Evolutionary conservation across 2,797 vertebrate species (phyloP).

Genomic region (Parauchenoglanis punctatus): DNA sequence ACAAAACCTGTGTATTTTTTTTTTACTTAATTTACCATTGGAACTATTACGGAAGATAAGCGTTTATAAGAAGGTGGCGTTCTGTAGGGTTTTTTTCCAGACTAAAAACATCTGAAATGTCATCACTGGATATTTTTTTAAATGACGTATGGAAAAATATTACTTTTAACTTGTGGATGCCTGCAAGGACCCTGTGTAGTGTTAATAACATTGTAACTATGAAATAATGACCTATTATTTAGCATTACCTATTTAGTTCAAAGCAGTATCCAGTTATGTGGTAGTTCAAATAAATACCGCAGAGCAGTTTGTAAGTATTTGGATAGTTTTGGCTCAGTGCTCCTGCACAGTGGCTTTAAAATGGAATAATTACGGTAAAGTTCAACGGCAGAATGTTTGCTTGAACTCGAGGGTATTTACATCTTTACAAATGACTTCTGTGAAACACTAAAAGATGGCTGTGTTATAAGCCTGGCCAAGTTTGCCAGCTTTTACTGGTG

Average conservation of each 20-base stretch:
- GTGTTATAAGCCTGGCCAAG: background rate
- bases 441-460: background rate
- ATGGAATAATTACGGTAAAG: background rate
- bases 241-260: background rate
- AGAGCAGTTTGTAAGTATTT: conserved; percentile 5
- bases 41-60: background rate
- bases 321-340: background rate
- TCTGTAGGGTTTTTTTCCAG: background rate
- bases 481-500: background rate
- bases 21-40: background rate
- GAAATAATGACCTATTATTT: background rate
- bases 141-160: background rate
- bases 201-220: background rate
- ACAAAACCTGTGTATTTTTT: background rate
- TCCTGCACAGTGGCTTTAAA: background rate
- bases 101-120: background rate
- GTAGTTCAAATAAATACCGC: conserved; percentile 1
- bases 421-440: background rate
- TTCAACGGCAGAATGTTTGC: background rate
- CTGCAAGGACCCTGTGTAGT: background rate
- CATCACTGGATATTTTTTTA: background rate
- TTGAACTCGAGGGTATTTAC: background rate
- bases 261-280: background rate
- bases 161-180: background rate
- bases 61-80: background rate